A percentile compares a stretch with the other conserved stretches of the same genome.
Evolutionary conservation across 2,888 invertebrate species (phyloP).

Genomic region (Yponomeuta cagnagella): DNA sequence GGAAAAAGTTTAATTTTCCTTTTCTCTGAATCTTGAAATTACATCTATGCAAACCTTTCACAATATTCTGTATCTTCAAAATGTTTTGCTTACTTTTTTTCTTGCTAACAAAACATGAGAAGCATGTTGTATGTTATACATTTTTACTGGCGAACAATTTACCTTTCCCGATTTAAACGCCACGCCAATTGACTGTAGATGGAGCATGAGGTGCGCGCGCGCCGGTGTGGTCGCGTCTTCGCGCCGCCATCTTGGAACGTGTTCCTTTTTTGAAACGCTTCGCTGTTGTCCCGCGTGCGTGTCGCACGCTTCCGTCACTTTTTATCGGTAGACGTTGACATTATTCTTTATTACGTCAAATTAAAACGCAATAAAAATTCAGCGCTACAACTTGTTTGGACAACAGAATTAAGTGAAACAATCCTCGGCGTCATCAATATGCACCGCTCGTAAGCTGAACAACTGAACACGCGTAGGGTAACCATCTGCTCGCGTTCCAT

Average conservation of each 20-base stretch:
- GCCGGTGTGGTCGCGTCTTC: conserved; percentile 61
- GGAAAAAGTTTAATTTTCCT: neutral
- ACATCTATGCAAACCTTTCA: neutral
- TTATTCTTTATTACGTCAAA: neutral
- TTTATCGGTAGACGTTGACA: conserved; percentile 14
- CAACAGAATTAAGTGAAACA: neutral
- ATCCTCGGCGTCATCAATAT: neutral
- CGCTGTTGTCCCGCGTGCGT: conserved; percentile 22
- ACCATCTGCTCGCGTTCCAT: conserved; percentile 40
- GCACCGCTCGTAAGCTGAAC: neutral
- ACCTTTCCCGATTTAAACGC: conserved; percentile 45
- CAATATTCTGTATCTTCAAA: neutral
- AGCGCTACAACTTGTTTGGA: neutral
- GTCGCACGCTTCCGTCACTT: conserved; percentile 16
- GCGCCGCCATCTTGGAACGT: conserved; percentile 37
- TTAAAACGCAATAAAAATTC: neutral
- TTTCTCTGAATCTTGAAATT: neutral
- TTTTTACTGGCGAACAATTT: conserved; percentile 49
- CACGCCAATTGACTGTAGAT: conserved; percentile 68
- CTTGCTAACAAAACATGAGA: conserved; percentile 24
- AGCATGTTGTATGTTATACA: conserved; percentile 24
- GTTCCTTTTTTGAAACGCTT: conserved; percentile 45
- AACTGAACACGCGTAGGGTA: conserved; percentile 29
- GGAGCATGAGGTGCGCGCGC: conserved; percentile 51
- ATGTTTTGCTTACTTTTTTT: neutral